These are phyloP conservation scores for Ctena decussata DNA, from an alignment of 2,888 invertebrate genomes.

Conservation along the genomic window DNA sequence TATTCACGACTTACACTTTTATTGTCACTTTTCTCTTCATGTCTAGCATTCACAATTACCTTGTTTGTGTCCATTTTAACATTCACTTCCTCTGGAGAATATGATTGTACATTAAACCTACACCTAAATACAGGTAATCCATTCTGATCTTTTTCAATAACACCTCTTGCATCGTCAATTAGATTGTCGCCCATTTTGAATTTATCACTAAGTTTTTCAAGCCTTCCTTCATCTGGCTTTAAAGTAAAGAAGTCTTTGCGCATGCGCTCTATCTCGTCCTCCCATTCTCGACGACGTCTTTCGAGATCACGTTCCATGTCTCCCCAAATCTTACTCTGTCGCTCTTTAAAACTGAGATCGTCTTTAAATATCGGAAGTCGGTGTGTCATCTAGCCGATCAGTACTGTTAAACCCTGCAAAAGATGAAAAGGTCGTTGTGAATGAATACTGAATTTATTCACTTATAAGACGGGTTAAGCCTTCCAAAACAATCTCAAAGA, in stretches of 20 bases:
- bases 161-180: slow-evolving; percentile 71
- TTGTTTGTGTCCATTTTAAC: slow-evolving; percentile 82
- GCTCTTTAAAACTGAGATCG: slow-evolving; percentile 83
- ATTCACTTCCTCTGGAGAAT: slow-evolving; percentile 82
- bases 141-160: slow-evolving; percentile 75
- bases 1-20: slow-evolving; percentile 82
- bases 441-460: too few relatives aligned
- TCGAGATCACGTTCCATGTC: slow-evolving; percentile 85
- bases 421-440: too few relatives aligned
- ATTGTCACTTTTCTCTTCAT: slow-evolving; percentile 79
- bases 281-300: slow-evolving; percentile 83
- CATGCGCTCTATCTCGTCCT: slow-evolving; percentile 84
- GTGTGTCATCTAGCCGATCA: slow-evolving; percentile 75
- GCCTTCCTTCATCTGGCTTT: slow-evolving; percentile 75
- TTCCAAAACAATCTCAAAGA: too few relatives aligned
- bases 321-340: slow-evolving; percentile 84
- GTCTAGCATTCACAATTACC: slow-evolving; percentile 79
- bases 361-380: slow-evolving; percentile 85
- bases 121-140: slow-evolving; percentile 79
- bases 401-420: slow-evolving; percentile 46
- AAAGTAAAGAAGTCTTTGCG: slow-evolving; percentile 85
- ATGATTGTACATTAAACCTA: slow-evolving; percentile 81
- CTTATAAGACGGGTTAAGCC: too few relatives aligned
- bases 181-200: slow-evolving; percentile 69
- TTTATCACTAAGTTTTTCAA: slow-evolving; percentile 72